Percentiles rank a stretch among this genome's conserved stretches.
Evolutionary conservation across 1,140 invertebrate species (phyloP).

Genomic region (Pectinophora gossypiella): DNA sequence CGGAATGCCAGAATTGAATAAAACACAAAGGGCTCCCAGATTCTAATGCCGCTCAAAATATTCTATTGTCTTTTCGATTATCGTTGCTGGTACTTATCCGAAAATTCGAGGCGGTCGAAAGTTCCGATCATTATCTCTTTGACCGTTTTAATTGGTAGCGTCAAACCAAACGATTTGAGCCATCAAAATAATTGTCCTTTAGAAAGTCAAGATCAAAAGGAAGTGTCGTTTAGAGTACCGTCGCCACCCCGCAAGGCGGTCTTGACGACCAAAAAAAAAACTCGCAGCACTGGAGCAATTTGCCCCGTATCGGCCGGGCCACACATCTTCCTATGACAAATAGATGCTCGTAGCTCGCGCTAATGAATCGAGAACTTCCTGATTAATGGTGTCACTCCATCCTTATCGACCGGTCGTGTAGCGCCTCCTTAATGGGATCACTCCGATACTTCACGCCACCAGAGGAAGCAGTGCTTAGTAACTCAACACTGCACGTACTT

Average conservation of each 20-base stretch:
- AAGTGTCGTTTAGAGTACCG: too few relatives aligned
- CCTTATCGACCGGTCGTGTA: conserved; percentile 39
- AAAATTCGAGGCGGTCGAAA: too few relatives aligned
- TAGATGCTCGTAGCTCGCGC: conserved; percentile 28
- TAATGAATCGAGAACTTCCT: conserved; percentile 54
- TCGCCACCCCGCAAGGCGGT: too few relatives aligned
- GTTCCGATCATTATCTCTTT: too few relatives aligned
- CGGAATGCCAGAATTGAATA: neutral
- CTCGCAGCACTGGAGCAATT: conserved; percentile 8
- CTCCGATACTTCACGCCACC: conserved; percentile 7
- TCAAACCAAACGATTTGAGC: too few relatives aligned
- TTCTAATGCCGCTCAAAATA: too few relatives aligned
- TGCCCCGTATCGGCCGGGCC: conserved; percentile 23
- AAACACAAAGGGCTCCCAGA: neutral
- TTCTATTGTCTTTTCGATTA: too few relatives aligned
- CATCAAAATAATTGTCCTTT: too few relatives aligned
- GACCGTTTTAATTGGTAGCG: too few relatives aligned
- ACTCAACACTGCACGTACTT: neutral
- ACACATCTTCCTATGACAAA: conserved; percentile 50
- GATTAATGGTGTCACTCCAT: conserved; percentile 51
- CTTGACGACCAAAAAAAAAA: too few relatives aligned
- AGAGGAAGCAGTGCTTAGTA: neutral
- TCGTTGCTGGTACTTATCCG: too few relatives aligned
- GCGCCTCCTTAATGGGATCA: conserved; percentile 50
- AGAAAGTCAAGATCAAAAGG: too few relatives aligned